Base-by-base conservation (phyloP, 2,797 vertebrate species). In the Hoplostethus mediterraneus region DNA sequence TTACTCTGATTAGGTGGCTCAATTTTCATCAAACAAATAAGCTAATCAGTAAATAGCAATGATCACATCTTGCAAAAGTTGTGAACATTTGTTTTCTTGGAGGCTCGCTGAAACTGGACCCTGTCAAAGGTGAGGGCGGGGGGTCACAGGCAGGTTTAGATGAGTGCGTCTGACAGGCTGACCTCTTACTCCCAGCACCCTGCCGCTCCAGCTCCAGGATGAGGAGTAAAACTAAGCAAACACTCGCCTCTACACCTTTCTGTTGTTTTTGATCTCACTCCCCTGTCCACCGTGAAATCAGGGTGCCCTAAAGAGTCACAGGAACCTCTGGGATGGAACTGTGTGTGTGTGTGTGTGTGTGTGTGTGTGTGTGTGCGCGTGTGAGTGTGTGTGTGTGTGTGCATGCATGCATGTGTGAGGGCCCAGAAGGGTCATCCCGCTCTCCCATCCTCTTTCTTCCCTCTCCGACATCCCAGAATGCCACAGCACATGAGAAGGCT, bases 171-270 rank as follows among this genome's bases (percentile, higher is more conserved):
- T 79, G 90, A 82, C 89, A 87, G 68, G 79, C 52, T 84, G 83
- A 92, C 90, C 93, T 89, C 67, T 80, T 79, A 81, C 87, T 11
- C 47, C 65, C 13, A 17, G 76, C 58, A 42, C 60, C 81, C 85
- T 14, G 63, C 63, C 28, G 21, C 78, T 87, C 69, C 14, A 16
- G 79, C 63, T 11, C 58, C 45, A 63, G 81, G 71, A 69, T 84
- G 87, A 83, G 63, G 81, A 56, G 36, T 71, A 77, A 92, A 77
- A 86, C 89, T 89, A 93, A 90, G 81, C 84, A 88, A 94, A 93
- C 89, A 94, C 52, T 65, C 67, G 63, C 71, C 60, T 81, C 83
- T 53, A 79, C 91, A 92, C 91, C 90, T 91, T 87, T 68, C 17
- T 91, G 92, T 93, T 91, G 77, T 81, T 90, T 90, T 89, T 86